phyloP scores from a whole-genome alignment of 2,888 invertebrate species.

The Troides helena region DNA sequence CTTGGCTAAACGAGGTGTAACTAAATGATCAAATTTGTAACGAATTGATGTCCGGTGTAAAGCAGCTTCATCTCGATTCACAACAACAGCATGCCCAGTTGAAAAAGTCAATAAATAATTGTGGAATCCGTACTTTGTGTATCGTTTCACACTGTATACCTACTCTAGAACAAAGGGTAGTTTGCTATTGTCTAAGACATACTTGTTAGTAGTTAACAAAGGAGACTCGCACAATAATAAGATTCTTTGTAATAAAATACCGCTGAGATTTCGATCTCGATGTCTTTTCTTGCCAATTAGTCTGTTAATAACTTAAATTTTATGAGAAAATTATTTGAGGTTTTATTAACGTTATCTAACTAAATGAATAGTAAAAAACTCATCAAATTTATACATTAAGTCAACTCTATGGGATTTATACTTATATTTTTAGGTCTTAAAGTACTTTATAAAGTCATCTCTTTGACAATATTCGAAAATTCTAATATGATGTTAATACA shows the following conservation, averaged over 20 bases:
- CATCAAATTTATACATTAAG: no score
- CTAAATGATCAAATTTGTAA: conserved; percentile 76
- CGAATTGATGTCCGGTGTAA: conserved; percentile 74
- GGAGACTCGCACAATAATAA: conserved; percentile 1
- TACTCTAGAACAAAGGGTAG: conserved; percentile 31
- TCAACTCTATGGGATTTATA: no score
- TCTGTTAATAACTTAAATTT: conserved; percentile 7
- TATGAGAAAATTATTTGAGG: neutral
- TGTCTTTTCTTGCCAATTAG: conserved; percentile 2
- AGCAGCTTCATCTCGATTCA: conserved; percentile 52
- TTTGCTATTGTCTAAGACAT: conserved; percentile 29
- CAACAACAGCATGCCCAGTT: conserved; percentile 69
- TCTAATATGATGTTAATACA: no score
- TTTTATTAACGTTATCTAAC: neutral
- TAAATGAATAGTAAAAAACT: neutral
- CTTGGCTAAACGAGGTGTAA: conserved; percentile 79
- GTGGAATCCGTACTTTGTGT: conserved; percentile 65
- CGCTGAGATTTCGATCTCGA: conserved; percentile 8
- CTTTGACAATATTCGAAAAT: no score
- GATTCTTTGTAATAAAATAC: conserved; percentile 19
- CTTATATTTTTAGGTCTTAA: no score
- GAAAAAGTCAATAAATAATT: conserved; percentile 65
- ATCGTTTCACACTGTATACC: conserved; percentile 34
- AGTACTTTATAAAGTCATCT: no score
- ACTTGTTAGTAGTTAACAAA: conserved; percentile 23